Evolutionary conservation across 2,888 invertebrate genomes (phyloP).

Genomic region (Drosophila neutralis): DNA sequence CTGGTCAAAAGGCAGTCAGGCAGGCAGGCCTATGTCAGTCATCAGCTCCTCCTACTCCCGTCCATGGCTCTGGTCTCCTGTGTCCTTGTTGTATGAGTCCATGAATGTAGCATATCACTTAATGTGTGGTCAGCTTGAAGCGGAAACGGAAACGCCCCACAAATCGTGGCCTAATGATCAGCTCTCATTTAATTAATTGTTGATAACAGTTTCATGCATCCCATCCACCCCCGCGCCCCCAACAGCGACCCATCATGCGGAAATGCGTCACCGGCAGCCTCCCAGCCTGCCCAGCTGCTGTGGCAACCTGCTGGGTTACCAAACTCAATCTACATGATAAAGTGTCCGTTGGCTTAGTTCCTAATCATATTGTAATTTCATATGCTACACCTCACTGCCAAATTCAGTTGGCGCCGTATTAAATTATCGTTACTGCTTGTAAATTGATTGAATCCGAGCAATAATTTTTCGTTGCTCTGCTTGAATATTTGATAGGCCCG

Average conservation of each 20-base stretch:
- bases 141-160: constrained; percentile 75
- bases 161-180: constrained; percentile 78
- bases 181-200: constrained; percentile 78
- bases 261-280: constrained; percentile 43
- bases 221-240: neutral
- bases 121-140: constrained; percentile 59
- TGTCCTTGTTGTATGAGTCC: constrained; percentile 10
- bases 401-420: neutral
- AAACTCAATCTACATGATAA: constrained; percentile 33
- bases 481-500: neutral
- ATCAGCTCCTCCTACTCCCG: constrained; percentile 3
- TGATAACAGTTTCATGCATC: constrained; percentile 70
- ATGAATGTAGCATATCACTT: constrained; percentile 59
- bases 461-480: neutral
- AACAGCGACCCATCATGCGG: constrained; percentile 17
- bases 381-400: constrained; percentile 5
- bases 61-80: constrained; percentile 5
- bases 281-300: constrained; percentile 5
- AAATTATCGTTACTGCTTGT: neutral
- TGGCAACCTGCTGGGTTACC: constrained; percentile 13
- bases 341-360: constrained; percentile 14
- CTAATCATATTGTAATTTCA: constrained; percentile 25
- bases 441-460: neutral
- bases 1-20: constrained; percentile 26
- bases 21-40: constrained; percentile 19